Evolutionary conservation across 2,888 invertebrate species (phyloP).

Genomic region (Lepidonotus clava): DNA sequence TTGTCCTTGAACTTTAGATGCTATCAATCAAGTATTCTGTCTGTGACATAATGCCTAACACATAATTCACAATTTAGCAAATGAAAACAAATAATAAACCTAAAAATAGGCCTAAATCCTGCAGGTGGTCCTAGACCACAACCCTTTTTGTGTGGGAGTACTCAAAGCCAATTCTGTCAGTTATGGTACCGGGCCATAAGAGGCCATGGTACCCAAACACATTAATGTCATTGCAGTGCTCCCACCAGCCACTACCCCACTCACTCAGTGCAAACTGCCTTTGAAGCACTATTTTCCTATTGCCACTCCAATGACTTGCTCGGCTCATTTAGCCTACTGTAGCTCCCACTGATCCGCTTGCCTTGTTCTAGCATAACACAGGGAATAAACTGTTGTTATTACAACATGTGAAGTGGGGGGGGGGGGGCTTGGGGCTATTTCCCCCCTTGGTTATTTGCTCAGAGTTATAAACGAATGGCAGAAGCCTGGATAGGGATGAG

Average conservation of each 20-base stretch:
- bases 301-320: not conserved
- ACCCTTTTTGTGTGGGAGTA: no score
- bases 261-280: not conserved
- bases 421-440: no score
- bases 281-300: not conserved
- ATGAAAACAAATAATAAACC: no score
- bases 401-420: no score
- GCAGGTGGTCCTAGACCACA: no score
- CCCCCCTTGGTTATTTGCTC: no score
- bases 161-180: no score
- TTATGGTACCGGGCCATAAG: not conserved
- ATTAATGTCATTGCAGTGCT: not conserved
- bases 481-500: not conserved
- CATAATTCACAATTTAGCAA: no score
- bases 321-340: not conserved
- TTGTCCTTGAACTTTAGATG: no score
- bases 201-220: not conserved
- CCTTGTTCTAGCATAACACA: slow-evolving; percentile 31
- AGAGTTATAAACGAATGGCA: not conserved
- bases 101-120: no score
- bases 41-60: no score
- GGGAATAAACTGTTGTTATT: slow-evolving; percentile 18
- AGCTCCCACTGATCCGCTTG: not conserved
- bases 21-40: no score
- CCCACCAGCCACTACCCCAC: not conserved